Conservation (phyloP, 2,113 vertebrate genomes). For the Odocoileus virginianus region DNA sequence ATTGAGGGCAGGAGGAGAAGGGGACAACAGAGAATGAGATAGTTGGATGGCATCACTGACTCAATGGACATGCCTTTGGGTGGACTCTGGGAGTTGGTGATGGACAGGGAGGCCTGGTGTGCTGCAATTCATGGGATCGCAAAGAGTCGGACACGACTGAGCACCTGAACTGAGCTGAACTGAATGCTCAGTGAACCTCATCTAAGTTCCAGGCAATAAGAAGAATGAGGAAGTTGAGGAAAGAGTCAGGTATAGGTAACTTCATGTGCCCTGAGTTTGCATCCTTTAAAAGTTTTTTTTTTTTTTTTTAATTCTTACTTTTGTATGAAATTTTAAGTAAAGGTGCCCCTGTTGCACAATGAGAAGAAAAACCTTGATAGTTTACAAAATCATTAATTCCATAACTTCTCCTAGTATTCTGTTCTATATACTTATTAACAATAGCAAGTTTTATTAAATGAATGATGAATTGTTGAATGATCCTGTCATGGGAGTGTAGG, state of each 20-base stretch:
- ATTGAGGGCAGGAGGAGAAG: no score
- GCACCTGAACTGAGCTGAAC: no score
- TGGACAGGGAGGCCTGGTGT: no score
- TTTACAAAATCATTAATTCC: background rate
- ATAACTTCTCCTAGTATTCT: background rate
- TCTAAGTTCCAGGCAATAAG: background rate
- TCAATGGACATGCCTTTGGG: no score
- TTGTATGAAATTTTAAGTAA: background rate
- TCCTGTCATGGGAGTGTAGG: background rate
- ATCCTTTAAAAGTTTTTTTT: background rate
- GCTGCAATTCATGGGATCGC: no score
- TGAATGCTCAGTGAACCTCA: background rate
- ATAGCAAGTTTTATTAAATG: background rate
- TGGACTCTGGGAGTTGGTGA: no score
- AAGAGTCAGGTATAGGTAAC: background rate
- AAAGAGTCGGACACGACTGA: no score
- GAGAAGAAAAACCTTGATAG: background rate
- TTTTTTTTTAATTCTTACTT: background rate
- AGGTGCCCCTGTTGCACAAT: accelerated
- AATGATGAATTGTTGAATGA: background rate
- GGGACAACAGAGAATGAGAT: no score
- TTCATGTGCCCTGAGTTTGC: background rate
- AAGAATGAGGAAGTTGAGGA: background rate
- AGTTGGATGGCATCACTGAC: no score
- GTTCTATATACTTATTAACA: background rate